These are phyloP conservation scores for Neoaliturus tenellus DNA, from an alignment of 2,888 invertebrate genomes.

Conservation along the genomic window DNA sequence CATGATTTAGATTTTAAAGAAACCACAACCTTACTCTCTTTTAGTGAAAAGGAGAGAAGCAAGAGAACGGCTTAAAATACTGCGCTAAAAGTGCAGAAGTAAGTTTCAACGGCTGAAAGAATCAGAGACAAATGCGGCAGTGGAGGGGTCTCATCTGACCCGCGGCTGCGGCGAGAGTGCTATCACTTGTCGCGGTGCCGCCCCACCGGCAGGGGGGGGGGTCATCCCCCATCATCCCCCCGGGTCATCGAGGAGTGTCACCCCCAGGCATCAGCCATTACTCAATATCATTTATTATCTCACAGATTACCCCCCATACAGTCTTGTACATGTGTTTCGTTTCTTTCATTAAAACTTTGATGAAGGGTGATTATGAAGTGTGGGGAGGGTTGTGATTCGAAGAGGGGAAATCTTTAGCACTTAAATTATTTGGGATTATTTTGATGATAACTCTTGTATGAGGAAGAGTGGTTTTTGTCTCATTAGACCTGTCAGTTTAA, in stretches of 20 bases:
- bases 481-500: too few species aligned
- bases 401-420: too few species aligned
- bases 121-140: slow-evolving; percentile 39
- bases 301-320: not conserved
- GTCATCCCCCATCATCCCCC: not conserved
- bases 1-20: too few species aligned
- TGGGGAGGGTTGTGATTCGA: not conserved
- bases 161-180: slow-evolving; percentile 2
- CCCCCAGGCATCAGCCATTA: slow-evolving; percentile 29
- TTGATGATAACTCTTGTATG: too few species aligned
- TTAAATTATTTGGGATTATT: too few species aligned
- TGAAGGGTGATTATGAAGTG: not conserved
- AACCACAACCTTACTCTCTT: too few species aligned
- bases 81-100: not conserved
- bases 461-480: too few species aligned
- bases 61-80: not conserved
- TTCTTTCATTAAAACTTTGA: slow-evolving; percentile 40
- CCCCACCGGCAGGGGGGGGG: slow-evolving; percentile 37
- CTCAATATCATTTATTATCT: slow-evolving; percentile 40
- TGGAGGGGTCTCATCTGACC: slow-evolving; percentile 21
- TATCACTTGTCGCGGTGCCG: slow-evolving; percentile 39
- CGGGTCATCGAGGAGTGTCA: slow-evolving; percentile 45
- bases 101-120: slow-evolving; percentile 1
- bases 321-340: slow-evolving; percentile 1
- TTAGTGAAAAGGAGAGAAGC: too few species aligned